A percentile compares a stretch with the other conserved stretches of the same genome.
Evolutionary conservation across 2,797 vertebrate species (phyloP).

Genomic region (Liparis tanakae): DNA sequence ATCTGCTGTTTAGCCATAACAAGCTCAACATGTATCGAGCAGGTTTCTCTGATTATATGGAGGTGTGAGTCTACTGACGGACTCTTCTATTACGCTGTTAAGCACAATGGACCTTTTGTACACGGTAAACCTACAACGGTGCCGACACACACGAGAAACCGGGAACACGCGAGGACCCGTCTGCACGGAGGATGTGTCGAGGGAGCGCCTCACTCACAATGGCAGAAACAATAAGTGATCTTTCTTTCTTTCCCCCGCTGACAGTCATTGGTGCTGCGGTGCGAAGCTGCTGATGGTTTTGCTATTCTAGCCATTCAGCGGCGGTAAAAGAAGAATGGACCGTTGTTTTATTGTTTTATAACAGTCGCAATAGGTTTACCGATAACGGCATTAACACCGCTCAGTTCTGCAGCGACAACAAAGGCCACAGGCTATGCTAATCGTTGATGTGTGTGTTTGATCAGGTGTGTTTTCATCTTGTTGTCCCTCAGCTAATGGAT

Average conservation of each 20-base stretch:
- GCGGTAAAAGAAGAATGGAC: constrained; percentile 1
- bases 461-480: not conserved
- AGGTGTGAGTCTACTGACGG: not conserved
- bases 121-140: not conserved
- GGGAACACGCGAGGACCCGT: constrained; percentile 7
- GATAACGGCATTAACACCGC: constrained; percentile 15
- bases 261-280: constrained; percentile 37
- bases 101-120: constrained; percentile 8
- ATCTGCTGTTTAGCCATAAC: not conserved
- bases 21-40: not conserved
- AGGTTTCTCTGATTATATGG: not conserved
- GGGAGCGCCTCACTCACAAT: constrained; percentile 7
- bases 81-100: not conserved
- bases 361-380: constrained; percentile 19
- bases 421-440: not conserved
- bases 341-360: constrained; percentile 31
- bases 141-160: not conserved
- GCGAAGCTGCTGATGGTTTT: constrained; percentile 34
- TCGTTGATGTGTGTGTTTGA: constrained; percentile 1
- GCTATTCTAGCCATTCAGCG: constrained; percentile 32
- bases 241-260: constrained; percentile 15
- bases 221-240: constrained; percentile 17
- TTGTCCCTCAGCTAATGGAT: not conserved
- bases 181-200: constrained; percentile 21
- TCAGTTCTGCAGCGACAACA: constrained; percentile 2